phyloP scores from a whole-genome alignment of 2,888 invertebrate species.

The Cheilosia variabilis region DNA sequence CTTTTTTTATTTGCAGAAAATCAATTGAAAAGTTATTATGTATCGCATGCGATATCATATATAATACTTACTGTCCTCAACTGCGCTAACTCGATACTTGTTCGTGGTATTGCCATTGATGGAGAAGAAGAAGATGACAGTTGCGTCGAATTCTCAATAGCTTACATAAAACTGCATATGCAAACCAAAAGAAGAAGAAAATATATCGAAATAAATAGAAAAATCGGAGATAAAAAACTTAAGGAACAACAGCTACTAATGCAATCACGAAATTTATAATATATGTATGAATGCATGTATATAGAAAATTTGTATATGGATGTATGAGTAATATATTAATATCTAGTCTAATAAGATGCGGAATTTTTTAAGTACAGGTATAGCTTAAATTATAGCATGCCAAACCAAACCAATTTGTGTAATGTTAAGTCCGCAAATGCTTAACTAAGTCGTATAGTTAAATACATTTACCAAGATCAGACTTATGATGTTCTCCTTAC shows the following conservation, averaged over 20 bases:
- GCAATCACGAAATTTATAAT: constrained; percentile 4
- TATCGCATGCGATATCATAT: constrained; percentile 90
- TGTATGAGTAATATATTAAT: neutral
- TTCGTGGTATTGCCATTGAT: constrained; percentile 94
- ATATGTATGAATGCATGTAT: neutral
- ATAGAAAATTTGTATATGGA: neutral
- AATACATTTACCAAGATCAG: too few species aligned
- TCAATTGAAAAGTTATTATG: constrained; percentile 90
- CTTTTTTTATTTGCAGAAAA: constrained; percentile 84
- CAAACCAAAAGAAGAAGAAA: constrained; percentile 88
- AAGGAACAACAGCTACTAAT: constrained; percentile 34
- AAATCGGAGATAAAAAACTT: neutral
- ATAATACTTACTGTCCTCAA: constrained; percentile 90
- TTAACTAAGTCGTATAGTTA: too few species aligned
- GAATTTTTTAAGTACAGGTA: neutral
- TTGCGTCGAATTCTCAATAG: constrained; percentile 93
- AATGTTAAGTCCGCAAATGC: too few species aligned
- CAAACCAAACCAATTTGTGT: too few species aligned
- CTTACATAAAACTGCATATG: constrained; percentile 91
- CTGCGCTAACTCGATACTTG: constrained; percentile 93
- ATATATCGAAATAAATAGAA: constrained; percentile 19
- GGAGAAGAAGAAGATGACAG: constrained; percentile 93
- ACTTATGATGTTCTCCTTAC: too few species aligned
- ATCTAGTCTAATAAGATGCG: neutral
- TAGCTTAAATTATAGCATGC: neutral